A percentile compares a stretch with the other conserved stretches of the same genome.
phyloP scores from a whole-genome alignment of 1,140 invertebrate species.

The Globodera rostochiensis region DNA sequence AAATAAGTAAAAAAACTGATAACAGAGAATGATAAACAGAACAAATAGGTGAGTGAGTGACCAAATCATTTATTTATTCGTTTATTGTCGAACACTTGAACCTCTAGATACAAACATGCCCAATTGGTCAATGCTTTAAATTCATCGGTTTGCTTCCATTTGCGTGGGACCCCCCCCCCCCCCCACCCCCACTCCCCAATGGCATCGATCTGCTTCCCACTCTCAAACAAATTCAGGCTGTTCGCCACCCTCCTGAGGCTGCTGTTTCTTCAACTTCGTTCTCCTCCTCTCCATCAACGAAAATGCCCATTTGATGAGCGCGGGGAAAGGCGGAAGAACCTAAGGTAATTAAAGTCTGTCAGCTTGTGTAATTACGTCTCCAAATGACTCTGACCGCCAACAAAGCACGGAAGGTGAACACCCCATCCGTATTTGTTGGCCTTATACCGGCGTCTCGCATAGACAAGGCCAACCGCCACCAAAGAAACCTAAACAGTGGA shows the following conservation, averaged over 20 bases:
- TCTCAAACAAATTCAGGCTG: not conserved
- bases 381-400: not conserved
- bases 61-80: too few relatives aligned
- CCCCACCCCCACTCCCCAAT: too few relatives aligned
- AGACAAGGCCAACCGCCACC: not conserved
- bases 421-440: not conserved
- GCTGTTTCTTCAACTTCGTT: not conserved
- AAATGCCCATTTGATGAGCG: not conserved
- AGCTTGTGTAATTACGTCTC: too few relatives aligned
- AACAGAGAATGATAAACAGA: too few relatives aligned
- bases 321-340: not conserved
- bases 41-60: too few relatives aligned
- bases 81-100: too few relatives aligned
- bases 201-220: too few relatives aligned
- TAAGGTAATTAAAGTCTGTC: not conserved
- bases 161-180: too few relatives aligned
- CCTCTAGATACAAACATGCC: too few relatives aligned
- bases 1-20: too few relatives aligned
- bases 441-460: not conserved
- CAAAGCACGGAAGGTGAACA: not conserved
- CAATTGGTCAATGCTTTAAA: too few relatives aligned
- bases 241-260: not conserved
- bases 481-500: not conserved
- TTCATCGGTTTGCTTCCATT: too few relatives aligned
- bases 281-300: not conserved